A percentile compares a stretch with the other conserved stretches of the same genome.
Conservation (phyloP, 2,888 invertebrate species). For the Scotopteryx bipunctaria region DNA sequence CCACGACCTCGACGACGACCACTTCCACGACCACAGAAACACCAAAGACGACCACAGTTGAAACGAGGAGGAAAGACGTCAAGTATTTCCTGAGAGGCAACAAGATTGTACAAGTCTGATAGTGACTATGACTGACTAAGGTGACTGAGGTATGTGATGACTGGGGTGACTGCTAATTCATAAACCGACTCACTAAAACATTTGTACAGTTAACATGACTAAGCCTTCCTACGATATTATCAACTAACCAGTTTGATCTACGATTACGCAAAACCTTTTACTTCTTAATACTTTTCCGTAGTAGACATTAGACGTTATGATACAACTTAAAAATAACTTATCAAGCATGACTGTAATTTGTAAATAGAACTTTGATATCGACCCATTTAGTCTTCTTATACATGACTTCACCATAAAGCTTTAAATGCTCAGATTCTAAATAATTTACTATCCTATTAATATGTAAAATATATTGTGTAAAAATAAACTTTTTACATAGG, state of each 20-base stretch:
- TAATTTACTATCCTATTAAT: too few relatives aligned
- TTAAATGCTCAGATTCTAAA: too few relatives aligned
- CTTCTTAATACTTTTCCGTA: slow-evolving; percentile 23
- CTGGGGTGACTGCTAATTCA: slow-evolving; percentile 31
- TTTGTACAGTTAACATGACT: slow-evolving; percentile 33
- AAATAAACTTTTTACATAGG: too few relatives aligned
- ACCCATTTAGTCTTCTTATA: too few relatives aligned
- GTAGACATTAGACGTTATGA: not conserved
- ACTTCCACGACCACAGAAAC: slow-evolving; percentile 48
- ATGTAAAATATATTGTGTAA: too few relatives aligned
- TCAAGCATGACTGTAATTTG: not conserved
- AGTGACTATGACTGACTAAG: slow-evolving; percentile 54
- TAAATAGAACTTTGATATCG: too few relatives aligned
- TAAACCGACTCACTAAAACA: slow-evolving; percentile 38
- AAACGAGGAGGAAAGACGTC: slow-evolving; percentile 68
- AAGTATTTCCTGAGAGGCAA: slow-evolving; percentile 77
- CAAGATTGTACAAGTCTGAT: slow-evolving; percentile 77
- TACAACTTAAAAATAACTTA: too few relatives aligned
- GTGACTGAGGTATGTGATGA: slow-evolving; percentile 37
- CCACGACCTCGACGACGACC: slow-evolving; percentile 49
- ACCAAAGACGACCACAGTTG: slow-evolving; percentile 53
- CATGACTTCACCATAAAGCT: too few relatives aligned
- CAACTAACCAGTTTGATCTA: slow-evolving; percentile 14
- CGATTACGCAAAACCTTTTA: slow-evolving; percentile 26
- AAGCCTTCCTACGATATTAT: slow-evolving; percentile 24